Conservation (phyloP, 2,888 invertebrate species). For the Agapostemon virescens region DNA sequence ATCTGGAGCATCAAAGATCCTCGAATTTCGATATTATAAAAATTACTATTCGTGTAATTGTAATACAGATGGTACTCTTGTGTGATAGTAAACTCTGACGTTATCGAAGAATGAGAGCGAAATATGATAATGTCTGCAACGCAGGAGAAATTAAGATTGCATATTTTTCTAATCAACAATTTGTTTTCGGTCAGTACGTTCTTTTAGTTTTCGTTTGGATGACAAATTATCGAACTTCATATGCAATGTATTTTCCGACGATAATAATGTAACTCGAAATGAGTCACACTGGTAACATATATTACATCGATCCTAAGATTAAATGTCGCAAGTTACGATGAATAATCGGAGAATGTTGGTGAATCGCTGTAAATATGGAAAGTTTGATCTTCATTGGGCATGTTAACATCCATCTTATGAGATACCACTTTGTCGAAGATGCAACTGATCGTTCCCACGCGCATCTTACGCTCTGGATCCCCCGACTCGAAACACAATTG, state of each 20-base stretch:
- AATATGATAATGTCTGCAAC: neutral
- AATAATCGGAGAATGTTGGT: slow-evolving; percentile 69
- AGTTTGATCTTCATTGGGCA: slow-evolving; percentile 60
- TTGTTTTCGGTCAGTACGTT: neutral
- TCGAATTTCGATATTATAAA: neutral
- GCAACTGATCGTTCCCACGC: slow-evolving; percentile 65
- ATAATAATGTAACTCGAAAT: neutral
- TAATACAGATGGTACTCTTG: neutral
- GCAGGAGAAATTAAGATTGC: neutral
- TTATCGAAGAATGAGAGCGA: neutral
- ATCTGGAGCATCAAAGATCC: neutral
- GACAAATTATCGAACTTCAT: neutral
- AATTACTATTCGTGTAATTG: neutral
- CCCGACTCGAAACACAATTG: slow-evolving; percentile 61
- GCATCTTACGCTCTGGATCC: slow-evolving; percentile 61
- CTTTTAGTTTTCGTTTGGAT: neutral
- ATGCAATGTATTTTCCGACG: neutral
- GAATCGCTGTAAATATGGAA: slow-evolving; percentile 65
- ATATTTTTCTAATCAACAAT: neutral
- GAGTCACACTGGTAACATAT: neutral
- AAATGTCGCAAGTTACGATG: slow-evolving; percentile 60
- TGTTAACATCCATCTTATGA: slow-evolving; percentile 43
- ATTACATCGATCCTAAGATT: slow-evolving; percentile 3
- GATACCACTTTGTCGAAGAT: slow-evolving; percentile 67
- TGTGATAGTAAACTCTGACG: neutral